Evolutionary conservation across 2,888 invertebrate species (phyloP).

Genomic region (Stictocephala bisonia): DNA sequence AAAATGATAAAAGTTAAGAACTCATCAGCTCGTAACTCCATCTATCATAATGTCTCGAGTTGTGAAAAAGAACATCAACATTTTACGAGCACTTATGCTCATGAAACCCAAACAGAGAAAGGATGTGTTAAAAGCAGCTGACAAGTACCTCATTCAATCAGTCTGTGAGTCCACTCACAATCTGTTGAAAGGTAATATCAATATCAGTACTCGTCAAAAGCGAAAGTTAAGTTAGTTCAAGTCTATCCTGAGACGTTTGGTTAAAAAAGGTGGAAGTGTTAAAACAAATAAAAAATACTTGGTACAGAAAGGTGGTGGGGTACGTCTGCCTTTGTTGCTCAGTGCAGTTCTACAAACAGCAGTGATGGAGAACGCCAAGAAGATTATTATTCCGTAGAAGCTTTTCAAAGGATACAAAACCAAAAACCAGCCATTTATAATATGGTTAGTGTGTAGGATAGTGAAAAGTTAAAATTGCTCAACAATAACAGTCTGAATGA

Average conservation of each 20-base stretch:
- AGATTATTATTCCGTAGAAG: conserved; percentile 19
- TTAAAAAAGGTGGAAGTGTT: neutral
- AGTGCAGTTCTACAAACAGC: neutral
- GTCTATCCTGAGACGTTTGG: neutral
- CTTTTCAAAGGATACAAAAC: too few species aligned
- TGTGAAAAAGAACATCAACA: conserved; percentile 3
- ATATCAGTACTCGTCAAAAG: neutral
- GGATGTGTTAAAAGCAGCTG: conserved; percentile 16
- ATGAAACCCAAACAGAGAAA: neutral
- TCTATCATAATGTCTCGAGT: neutral
- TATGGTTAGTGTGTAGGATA: neutral
- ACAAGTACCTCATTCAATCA: conserved; percentile 13
- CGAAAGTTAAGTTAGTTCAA: neutral
- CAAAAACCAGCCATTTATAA: neutral
- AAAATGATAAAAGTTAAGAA: too few species aligned
- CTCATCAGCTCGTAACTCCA: too few species aligned
- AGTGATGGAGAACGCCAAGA: conserved; percentile 5
- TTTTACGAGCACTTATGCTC: neutral
- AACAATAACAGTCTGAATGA: conserved; percentile 6
- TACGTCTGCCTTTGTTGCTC: neutral
- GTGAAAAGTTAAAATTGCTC: conserved; percentile 3
- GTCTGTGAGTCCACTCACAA: conserved; percentile 5
- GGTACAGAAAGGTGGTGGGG: conserved; percentile 6
- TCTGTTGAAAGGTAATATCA: conserved; percentile 9
- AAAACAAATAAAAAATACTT: neutral